Conservation (phyloP, 2,797 vertebrate genomes). For the Urosaurus nigricauda region DNA sequence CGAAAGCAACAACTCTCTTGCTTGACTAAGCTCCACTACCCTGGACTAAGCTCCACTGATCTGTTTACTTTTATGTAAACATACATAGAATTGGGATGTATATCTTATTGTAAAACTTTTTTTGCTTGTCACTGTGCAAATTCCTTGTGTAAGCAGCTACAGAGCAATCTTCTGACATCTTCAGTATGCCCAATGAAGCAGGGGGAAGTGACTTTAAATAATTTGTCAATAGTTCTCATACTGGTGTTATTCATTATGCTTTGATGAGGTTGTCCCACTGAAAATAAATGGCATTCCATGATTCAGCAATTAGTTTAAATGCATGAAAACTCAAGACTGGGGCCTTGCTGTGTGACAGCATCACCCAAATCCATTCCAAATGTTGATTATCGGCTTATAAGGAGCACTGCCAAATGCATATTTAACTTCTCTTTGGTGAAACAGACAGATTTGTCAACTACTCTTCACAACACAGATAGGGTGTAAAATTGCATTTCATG, state of each 20-base stretch:
- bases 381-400: slow-evolving; percentile 21
- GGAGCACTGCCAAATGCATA: slow-evolving; percentile 8
- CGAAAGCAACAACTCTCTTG: too few relatives aligned
- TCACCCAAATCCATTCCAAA: slow-evolving; percentile 15
- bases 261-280: slow-evolving; percentile 5
- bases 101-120: background rate
- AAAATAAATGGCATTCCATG: slow-evolving; percentile 36
- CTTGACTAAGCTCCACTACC: too few relatives aligned
- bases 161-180: background rate
- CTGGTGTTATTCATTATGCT: slow-evolving; percentile 37
- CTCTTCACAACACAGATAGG: slow-evolving; percentile 6
- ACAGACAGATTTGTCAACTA: slow-evolving; percentile 35
- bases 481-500: slow-evolving; percentile 32
- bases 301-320: background rate
- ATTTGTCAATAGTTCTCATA: slow-evolving; percentile 34
- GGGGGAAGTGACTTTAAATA: background rate
- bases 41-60: background rate
- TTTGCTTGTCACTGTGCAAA: background rate
- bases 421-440: slow-evolving; percentile 19
- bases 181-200: background rate
- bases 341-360: background rate
- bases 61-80: slow-evolving; percentile 3
- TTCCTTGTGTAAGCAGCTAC: slow-evolving; percentile 1
- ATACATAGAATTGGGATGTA: background rate
- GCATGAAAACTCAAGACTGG: slow-evolving; percentile 19